Base-by-base conservation (phyloP, 2,888 invertebrate genomes). In the Pheosia tremula region DNA sequence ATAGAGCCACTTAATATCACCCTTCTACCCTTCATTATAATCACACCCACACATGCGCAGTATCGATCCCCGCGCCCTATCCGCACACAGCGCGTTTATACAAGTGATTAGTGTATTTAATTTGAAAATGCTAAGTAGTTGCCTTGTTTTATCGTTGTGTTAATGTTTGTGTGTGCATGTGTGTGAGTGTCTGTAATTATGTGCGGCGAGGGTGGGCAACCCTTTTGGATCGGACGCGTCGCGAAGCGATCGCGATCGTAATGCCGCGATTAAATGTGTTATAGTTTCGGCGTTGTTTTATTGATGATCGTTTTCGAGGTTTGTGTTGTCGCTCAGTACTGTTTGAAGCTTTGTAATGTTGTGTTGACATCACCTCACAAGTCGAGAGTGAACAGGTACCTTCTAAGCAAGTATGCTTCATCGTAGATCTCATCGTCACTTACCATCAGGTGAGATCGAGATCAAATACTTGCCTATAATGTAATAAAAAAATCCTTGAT, bases 121-220 rank as follows among this genome's bases (percentile, higher is more conserved):
- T 93, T 93, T 91, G 93, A 93, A 93, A 93, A 93, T 91, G 93
- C 90, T 93, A 93, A 93, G 93, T 91, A 93, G 93, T 93, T 91
- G 88, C 88, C 88, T 89, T 91, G 91, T 90, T 91, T 89, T 88
- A 87, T 87, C 79, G 84, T 74, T 85, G 89, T 88, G 84, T 86
- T 86, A 84, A 82, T 81, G 87, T 78, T 68, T 65, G 68, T 71
- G 72, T 80, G 72, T 73, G 64, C 78, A 72, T 78, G 85, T 82
- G 85, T 81, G 87, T 72, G n/a, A n/a, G 84, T 80, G 87, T 24
- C 24, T 24, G 24, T 91, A 89, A 89, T 90, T 89, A 90, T 84
- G 85, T 81, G 74, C 70, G 68, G 79, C 68, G 79, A 83, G 89
- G 90, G 90, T 85, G 85, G 80, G 74, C 82, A 91, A 92, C 92